Evolutionary conservation across 2,888 invertebrate species (phyloP).

Genomic region (Eristalis pertinax): DNA sequence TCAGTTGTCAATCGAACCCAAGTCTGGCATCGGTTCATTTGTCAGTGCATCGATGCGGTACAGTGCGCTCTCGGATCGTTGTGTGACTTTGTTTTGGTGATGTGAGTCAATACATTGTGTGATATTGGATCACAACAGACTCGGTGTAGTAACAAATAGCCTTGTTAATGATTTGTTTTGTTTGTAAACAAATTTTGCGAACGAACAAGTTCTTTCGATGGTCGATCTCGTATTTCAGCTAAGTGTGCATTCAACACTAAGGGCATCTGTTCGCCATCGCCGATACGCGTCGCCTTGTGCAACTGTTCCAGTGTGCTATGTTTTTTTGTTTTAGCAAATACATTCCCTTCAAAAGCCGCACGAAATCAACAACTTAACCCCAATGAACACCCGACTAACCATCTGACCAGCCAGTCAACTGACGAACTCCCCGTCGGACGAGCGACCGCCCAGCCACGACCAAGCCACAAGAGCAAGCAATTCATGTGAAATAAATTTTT

Average conservation of each 20-base stretch:
- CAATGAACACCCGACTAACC: conserved; percentile 47
- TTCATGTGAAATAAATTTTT: conserved; percentile 60
- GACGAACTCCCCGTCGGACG: conserved; percentile 1
- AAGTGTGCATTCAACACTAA: conserved; percentile 1
- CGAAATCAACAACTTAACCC: conserved; percentile 70
- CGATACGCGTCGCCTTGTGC: no score
- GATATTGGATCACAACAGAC: conserved; percentile 37
- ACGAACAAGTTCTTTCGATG: conserved; percentile 19
- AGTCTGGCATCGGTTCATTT: conserved; percentile 19
- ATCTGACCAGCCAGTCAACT: background rate
- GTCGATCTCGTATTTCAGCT: conserved; percentile 43
- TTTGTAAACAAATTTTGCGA: conserved; percentile 57
- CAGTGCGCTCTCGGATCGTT: no score
- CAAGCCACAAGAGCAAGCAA: conserved; percentile 23
- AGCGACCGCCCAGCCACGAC: background rate
- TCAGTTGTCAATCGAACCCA: conserved; percentile 22
- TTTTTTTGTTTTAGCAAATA: conserved; percentile 9
- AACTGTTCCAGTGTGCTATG: no score
- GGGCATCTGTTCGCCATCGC: conserved; percentile 36
- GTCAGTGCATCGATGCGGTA: conserved; percentile 12
- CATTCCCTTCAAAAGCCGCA: conserved; percentile 49
- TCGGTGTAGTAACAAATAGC: conserved; percentile 21
- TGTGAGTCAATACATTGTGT: conserved; percentile 38
- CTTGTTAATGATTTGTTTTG: conserved; percentile 35
- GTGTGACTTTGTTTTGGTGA: conserved; percentile 24